Evolutionary conservation across 2,888 invertebrate genomes (phyloP).

Genomic region (Calameuta pallipes): DNA sequence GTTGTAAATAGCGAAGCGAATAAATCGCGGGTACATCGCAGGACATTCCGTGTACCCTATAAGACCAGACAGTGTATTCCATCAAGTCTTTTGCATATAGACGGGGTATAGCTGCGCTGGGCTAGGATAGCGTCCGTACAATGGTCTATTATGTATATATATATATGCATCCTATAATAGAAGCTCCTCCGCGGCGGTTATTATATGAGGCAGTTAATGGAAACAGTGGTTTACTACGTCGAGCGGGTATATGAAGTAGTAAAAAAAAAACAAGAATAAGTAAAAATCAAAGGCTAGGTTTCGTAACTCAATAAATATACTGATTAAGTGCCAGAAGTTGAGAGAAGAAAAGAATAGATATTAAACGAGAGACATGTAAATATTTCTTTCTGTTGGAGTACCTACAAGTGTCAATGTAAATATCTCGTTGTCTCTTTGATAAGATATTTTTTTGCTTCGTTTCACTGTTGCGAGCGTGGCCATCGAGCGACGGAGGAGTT

Average conservation of each 20-base stretch:
- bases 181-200: neutral
- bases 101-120: neutral
- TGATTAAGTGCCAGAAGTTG: neutral
- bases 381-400: neutral
- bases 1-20: neutral
- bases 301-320: neutral
- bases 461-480: neutral
- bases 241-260: neutral
- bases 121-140: neutral
- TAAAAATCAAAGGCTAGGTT: neutral
- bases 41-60: neutral
- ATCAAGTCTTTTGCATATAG: neutral
- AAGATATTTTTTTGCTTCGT: neutral
- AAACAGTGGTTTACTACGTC: neutral
- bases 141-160: neutral
- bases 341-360: neutral
- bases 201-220: neutral
- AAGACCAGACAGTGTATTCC: neutral
- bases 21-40: neutral
- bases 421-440: neutral
- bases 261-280: neutral
- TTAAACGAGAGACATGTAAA: neutral
- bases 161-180: neutral
- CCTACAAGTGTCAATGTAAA: neutral
- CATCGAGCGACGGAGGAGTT: neutral